Evolutionary conservation across 92 coral and sea anemone genomes (phyloP).

Genomic region (Desmophyllum pertusum): DNA sequence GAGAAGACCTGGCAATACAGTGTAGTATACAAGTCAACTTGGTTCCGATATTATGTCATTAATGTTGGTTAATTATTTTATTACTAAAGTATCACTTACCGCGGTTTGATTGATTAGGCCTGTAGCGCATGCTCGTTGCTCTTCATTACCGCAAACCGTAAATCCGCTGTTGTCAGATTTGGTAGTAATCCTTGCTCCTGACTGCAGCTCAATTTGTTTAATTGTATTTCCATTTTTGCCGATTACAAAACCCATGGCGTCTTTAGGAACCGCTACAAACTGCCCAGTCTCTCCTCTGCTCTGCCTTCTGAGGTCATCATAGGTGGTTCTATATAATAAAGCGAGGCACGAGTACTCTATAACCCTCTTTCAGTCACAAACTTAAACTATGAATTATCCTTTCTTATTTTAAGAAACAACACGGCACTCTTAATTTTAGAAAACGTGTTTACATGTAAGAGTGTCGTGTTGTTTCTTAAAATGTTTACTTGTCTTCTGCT

Average conservation of each 20-base stretch:
- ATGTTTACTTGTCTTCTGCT: too few species aligned
- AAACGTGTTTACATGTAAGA: too few species aligned
- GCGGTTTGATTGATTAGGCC: not conserved
- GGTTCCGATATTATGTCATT: too few species aligned
- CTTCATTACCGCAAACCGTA: not conserved
- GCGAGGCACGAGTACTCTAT: too few species aligned
- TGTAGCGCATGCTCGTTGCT: slow-evolving; percentile 2
- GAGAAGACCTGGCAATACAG: too few species aligned
- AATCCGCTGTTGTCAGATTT: not conserved
- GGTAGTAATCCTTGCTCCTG: slow-evolving; percentile 9
- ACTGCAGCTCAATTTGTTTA: not conserved
- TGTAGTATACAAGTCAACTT: too few species aligned
- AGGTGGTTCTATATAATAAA: not conserved
- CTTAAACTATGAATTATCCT: too few species aligned
- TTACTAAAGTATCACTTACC: not conserved
- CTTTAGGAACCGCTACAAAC: slow-evolving; percentile 1
- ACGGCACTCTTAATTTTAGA: too few species aligned
- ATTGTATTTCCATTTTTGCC: slow-evolving; percentile 28
- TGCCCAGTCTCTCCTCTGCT: not conserved
- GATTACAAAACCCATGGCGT: slow-evolving; percentile 26
- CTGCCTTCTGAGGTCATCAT: slow-evolving; percentile 2
- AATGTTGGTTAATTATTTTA: too few species aligned
- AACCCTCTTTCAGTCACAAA: too few species aligned
- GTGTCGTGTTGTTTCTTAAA: too few species aligned
- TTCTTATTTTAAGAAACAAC: too few species aligned